Conservation (phyloP, 1,140 invertebrate species). For the Pteromalus puparum region DNA sequence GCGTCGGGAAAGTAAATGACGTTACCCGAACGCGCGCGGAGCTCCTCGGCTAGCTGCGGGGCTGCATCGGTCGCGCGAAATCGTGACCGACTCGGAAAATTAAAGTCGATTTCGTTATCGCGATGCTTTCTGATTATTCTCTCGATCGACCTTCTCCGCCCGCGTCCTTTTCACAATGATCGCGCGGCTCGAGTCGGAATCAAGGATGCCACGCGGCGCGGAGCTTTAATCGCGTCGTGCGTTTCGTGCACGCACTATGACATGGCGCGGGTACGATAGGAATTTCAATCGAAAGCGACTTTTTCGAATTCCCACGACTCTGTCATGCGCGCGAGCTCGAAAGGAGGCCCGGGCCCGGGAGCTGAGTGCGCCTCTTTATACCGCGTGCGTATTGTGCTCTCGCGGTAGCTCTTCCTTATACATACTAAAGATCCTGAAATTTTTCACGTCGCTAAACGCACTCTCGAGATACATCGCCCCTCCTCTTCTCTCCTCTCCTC, state of each 20-base stretch:
- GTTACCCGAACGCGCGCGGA: slow-evolving; percentile 10
- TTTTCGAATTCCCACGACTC: slow-evolving; percentile 45
- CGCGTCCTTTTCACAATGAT: neutral
- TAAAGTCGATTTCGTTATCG: slow-evolving; percentile 36
- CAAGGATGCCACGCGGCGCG: slow-evolving; percentile 7
- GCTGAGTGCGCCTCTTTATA: neutral
- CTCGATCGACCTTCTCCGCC: too few relatives aligned
- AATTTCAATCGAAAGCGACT: slow-evolving; percentile 42
- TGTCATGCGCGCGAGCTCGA: slow-evolving; percentile 21
- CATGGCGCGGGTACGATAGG: slow-evolving; percentile 28
- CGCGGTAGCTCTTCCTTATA: slow-evolving; percentile 30
- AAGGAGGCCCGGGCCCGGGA: neutral
- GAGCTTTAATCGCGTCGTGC: too few relatives aligned
- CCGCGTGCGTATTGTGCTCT: neutral
- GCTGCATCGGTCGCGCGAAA: neutral
- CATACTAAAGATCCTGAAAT: slow-evolving; percentile 44
- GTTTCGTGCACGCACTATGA: neutral
- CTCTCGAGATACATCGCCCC: neutral
- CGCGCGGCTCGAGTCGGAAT: neutral
- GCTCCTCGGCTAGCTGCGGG: too few relatives aligned
- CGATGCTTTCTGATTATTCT: slow-evolving; percentile 13
- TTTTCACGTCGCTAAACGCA: neutral
- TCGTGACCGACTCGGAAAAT: slow-evolving; percentile 34
- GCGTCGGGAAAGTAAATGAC: slow-evolving; percentile 35
- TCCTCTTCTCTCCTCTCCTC: neutral